These are phyloP conservation scores for Nysson spinosus DNA, from an alignment of 2,888 invertebrate species.

Conservation along the genomic window DNA sequence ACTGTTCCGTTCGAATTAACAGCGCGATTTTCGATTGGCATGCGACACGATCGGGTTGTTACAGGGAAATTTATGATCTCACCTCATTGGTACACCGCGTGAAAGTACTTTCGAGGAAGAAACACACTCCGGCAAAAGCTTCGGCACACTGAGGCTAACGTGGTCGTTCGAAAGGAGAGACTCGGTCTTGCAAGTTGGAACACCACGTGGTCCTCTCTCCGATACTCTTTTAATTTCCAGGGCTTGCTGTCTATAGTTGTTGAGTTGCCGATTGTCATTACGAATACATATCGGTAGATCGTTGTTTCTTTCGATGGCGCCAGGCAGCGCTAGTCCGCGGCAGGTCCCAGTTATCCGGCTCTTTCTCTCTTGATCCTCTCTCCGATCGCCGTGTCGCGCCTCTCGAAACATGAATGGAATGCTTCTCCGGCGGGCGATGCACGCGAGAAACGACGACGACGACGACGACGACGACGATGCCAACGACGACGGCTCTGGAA, in stretches of 20 bases:
- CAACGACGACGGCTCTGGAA: constrained; percentile 50
- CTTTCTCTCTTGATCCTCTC: constrained; percentile 40
- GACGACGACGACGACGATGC: constrained; percentile 1
- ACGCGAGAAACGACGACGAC: constrained; percentile 37
- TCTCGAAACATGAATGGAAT: constrained; percentile 73
- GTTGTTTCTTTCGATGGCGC: constrained; percentile 49
- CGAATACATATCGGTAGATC: constrained; percentile 30
- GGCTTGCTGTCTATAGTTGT: constrained; percentile 4
- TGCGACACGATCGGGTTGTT: too few species aligned
- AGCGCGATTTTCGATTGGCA: background rate
- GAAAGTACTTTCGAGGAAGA: background rate
- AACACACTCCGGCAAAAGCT: constrained; percentile 11
- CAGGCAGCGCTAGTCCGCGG: constrained; percentile 32
- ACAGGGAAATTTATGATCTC: too few species aligned
- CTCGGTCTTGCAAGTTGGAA: too few species aligned
- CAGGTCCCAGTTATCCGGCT: constrained; percentile 39
- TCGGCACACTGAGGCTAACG: too few species aligned
- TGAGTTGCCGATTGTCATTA: constrained; percentile 44
- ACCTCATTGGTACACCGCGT: background rate
- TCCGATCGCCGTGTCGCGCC: constrained; percentile 60
- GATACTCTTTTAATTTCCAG: constrained; percentile 18
- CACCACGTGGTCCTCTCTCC: constrained; percentile 46
- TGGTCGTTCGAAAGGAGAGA: too few species aligned
- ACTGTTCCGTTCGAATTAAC: background rate
- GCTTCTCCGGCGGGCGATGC: constrained; percentile 62